These are phyloP conservation scores for Cephus pygmeus DNA, from an alignment of 2,888 invertebrate genomes.

Conservation along the genomic window DNA sequence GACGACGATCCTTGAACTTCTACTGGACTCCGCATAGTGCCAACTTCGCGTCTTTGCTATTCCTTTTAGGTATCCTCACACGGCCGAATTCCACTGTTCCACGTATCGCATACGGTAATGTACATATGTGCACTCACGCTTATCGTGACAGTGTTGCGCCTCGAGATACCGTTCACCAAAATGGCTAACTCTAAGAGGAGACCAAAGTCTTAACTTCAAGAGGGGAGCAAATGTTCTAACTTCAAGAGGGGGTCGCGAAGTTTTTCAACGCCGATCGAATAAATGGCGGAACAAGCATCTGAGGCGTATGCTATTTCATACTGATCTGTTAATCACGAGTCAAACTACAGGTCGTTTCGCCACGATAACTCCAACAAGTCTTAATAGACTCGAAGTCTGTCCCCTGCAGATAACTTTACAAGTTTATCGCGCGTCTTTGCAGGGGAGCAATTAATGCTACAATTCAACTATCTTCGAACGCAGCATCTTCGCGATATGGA, in stretches of 20 bases:
- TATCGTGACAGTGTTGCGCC: not conserved
- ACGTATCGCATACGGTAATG: not conserved
- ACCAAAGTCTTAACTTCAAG: no score
- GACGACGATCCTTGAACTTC: slow-evolving; percentile 32
- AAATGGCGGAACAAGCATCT: not conserved
- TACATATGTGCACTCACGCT: not conserved
- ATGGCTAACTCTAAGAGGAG: not conserved
- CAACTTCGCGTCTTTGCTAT: not conserved
- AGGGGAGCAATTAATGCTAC: slow-evolving; percentile 27
- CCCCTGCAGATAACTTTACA: not conserved
- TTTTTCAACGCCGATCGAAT: not conserved
- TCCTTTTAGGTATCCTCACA: not conserved
- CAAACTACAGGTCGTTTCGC: no score
- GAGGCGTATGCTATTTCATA: not conserved
- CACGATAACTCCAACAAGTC: no score
- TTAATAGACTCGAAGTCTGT: no score
- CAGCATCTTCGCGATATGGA: not conserved
- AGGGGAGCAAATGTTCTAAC: not conserved
- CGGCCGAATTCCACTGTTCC: not conserved
- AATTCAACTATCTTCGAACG: not conserved
- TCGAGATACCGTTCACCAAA: not conserved
- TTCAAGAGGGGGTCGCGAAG: not conserved
- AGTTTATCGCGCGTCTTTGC: slow-evolving; percentile 28
- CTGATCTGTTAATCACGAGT: not conserved
- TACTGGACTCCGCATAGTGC: slow-evolving; percentile 33